Evolutionary conservation across 2,888 invertebrate species (phyloP), one percentile per base, ranked within the genome.

Genomic region (Erpobdella octoculata): DNA sequence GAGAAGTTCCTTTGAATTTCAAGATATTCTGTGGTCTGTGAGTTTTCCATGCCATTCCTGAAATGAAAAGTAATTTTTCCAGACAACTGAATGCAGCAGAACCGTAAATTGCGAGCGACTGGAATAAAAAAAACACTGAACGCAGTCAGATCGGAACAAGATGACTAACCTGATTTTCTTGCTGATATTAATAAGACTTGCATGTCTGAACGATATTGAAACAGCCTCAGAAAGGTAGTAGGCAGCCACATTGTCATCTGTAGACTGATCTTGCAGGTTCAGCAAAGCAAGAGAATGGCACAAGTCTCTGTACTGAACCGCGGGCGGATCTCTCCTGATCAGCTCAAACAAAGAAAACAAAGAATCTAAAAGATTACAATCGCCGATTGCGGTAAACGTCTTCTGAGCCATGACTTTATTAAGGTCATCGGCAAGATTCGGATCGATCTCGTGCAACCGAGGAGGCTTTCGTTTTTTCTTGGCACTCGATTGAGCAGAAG

Each of bases 171-270:
- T 76, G 38, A 73, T 31, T 71, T 79, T 79, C 33, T 72, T 76
- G 21, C 74, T 71, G 5, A 76, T 70, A 71, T 78, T 78, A 9
- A 78, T 61, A 31, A 79, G 73, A 36, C 76, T 74, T 66, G 76
- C 77, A 73, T 82, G 81, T 69, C 80, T 76, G 71, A 82, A 79
- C 21, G 80, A 79, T 15, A 81, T 77, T 38, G 80, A 78, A 35
- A 79, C 76, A 2, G 79, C 76, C 72, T 81, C 81, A 18, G 77
- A 76, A 64, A 81, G 76, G 68, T 79, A 78, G 74, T 77, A 81
- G 0, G 80, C 80, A 0, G 79, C 77, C 41, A 73, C 12, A 71
- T 68, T 69, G 36, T 64, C 36, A 35, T 72, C 38, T 36, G n/a
- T 33, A 21, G 21, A 2, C 15, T 35, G 53, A 6, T 69, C 72